Percentiles rank a stretch among this genome's conserved stretches.
phyloP scores from a whole-genome alignment of 2,888 invertebrate species.

The Coenonympha glycerion region DNA sequence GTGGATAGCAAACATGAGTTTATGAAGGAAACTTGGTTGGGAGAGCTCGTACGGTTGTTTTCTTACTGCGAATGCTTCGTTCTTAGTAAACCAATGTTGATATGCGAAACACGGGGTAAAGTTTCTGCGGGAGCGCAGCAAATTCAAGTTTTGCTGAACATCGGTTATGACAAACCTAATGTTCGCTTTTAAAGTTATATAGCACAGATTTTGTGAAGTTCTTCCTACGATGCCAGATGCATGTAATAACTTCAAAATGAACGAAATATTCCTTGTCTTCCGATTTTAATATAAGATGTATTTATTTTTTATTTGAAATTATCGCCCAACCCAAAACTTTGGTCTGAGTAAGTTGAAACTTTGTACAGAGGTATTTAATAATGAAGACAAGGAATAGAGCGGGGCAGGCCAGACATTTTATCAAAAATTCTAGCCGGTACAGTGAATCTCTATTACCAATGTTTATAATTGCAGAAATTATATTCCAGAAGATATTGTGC shows the following conservation, averaged over 20 bases:
- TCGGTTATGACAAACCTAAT: slow-evolving; percentile 27
- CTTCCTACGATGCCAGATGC: not conserved
- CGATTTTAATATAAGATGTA: too few relatives aligned
- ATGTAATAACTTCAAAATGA: not conserved
- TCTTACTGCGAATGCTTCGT: slow-evolving; percentile 28
- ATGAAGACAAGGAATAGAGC: too few relatives aligned
- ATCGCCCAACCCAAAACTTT: too few relatives aligned
- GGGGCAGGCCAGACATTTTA: not conserved
- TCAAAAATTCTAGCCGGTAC: not conserved
- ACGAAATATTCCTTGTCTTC: not conserved
- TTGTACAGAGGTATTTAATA: too few relatives aligned
- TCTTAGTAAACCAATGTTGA: slow-evolving; percentile 28
- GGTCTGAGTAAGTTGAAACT: too few relatives aligned
- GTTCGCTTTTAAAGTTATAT: slow-evolving; percentile 20
- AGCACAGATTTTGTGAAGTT: slow-evolving; percentile 16
- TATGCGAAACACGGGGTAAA: slow-evolving; percentile 30
- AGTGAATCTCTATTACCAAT: slow-evolving; percentile 25
- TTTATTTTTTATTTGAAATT: too few relatives aligned
- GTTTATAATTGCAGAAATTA: slow-evolving; percentile 38
- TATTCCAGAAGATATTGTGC: slow-evolving; percentile 49
- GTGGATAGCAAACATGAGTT: slow-evolving; percentile 31
- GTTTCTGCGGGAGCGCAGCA: slow-evolving; percentile 28
- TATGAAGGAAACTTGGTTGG: slow-evolving; percentile 30
- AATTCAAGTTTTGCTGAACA: slow-evolving; percentile 29
- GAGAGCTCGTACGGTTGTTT: slow-evolving; percentile 27